phyloP scores from a whole-genome alignment of 2,113 vertebrate species.

The Otolemur garnettii region DNA sequence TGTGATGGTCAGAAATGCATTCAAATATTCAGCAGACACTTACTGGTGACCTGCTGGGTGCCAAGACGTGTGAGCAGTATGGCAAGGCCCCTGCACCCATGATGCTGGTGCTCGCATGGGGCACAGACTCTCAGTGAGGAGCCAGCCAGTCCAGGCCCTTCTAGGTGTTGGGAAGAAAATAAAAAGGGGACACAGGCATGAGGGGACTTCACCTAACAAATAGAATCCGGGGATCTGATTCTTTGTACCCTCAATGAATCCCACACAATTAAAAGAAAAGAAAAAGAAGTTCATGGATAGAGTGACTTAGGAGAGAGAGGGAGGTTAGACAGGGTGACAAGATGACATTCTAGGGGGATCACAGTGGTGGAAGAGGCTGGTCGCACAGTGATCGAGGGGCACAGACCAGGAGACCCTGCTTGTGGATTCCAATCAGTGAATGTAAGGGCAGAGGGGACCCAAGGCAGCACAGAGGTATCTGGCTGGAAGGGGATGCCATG shows the following conservation, averaged over 20 bases:
- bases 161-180: background rate
- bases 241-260: too few species aligned
- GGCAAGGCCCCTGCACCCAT: background rate
- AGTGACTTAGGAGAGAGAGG: background rate
- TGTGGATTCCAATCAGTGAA: background rate
- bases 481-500: background rate
- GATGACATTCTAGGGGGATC: conserved; percentile 7
- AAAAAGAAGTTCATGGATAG: background rate
- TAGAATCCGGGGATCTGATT: too few species aligned
- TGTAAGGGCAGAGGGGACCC: background rate
- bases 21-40: background rate
- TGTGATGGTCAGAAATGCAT: conserved; percentile 29
- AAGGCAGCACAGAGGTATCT: background rate
- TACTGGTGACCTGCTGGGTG: background rate
- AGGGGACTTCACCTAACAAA: too few species aligned
- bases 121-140: background rate
- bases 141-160: background rate
- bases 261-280: background rate
- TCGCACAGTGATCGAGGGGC: background rate
- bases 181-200: background rate
- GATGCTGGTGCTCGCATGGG: background rate
- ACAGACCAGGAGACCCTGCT: background rate
- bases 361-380: background rate
- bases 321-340: background rate
- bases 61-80: background rate